Evolutionary conservation across 2,797 vertebrate genomes (phyloP), one percentile per base, ranked within the genome.

Genomic region (Alectoris magna): DNA sequence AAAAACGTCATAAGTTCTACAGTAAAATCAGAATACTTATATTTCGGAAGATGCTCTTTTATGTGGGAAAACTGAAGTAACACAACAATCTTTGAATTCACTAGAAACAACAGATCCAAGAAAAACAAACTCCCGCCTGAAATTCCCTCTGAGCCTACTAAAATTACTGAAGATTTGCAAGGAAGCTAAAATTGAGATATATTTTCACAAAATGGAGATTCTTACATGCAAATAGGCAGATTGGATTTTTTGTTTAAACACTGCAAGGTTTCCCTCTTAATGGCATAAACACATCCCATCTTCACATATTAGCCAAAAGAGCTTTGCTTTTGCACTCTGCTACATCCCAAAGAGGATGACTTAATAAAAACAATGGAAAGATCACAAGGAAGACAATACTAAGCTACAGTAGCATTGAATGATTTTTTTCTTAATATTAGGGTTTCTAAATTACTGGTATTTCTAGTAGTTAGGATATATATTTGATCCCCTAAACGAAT

Each of bases 51-150:
- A 34, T 24, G 3, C 2, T 80, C 10, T 71, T 74, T 39, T 10
- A 34, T 17, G 4, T 10, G 8, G 24, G 21, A 44, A 78, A 81
- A 11, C 2, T 26, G 53, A 71, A n/a, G 8, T 43, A 87, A 79
- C 46, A 51, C 29, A 59, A 29, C 19, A 23, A 16, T 7, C 4
- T 63, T 69, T 1, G 0, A 49, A 19, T 21, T 48, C 56, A 4
- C 36, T 12, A 23, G 36, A 41, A 83, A 83, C 16, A 82, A n/a
- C 12, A 66, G 14, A 10, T 60, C 29, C 23, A 56, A n/a, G 49
- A 58, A 62, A 66, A 64, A 49, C 17, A 31, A 62, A 34, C 31
- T 12, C 4, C n/a, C n/a, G 11, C 26, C 24, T 11, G 17, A 74
- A 24, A 18, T 49, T 60, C 41, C 51, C 22, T 36, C 41, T 36